phyloP scores from a whole-genome alignment of 30 jellyfish, hydroid and myxozoan genomes.

The Morbakka virulenta region DNA sequence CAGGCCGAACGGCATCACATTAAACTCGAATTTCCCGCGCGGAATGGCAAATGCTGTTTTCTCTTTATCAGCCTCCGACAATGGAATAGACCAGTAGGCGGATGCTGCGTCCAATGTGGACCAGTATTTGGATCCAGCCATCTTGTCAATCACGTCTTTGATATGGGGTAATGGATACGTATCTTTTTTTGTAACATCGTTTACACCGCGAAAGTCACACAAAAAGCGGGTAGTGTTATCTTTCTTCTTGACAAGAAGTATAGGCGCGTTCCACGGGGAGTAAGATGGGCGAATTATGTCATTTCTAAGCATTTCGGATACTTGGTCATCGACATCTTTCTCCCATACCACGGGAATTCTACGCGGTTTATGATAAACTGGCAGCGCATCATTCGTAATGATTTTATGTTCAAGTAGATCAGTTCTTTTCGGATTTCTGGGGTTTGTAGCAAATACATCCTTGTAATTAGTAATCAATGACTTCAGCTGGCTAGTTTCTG shows the following conservation, averaged over 20 bases:
- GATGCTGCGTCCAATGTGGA: slow-evolving; percentile 20
- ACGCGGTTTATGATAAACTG: slow-evolving; percentile 21
- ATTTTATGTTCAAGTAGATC: neutral
- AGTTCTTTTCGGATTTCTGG: slow-evolving; percentile 6
- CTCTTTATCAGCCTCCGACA: slow-evolving; percentile 41
- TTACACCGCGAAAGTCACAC: slow-evolving; percentile 40
- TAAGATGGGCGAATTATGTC: slow-evolving; percentile 31
- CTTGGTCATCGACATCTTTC: slow-evolving; percentile 30
- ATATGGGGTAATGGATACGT: slow-evolving; percentile 24
- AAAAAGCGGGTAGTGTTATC: slow-evolving; percentile 25
- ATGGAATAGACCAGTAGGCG: slow-evolving; percentile 44
- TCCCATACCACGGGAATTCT: slow-evolving; percentile 37
- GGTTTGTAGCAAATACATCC: slow-evolving; percentile 10
- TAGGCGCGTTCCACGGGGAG: slow-evolving; percentile 14
- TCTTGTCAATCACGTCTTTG: slow-evolving; percentile 44
- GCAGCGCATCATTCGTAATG: slow-evolving; percentile 36
- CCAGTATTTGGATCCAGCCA: slow-evolving; percentile 48
- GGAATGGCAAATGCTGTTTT: slow-evolving; percentile 43
- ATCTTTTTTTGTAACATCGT: slow-evolving; percentile 44
- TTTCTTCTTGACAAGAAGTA: slow-evolving; percentile 13
- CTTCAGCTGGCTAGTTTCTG: neutral
- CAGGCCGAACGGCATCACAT: slow-evolving; percentile 46
- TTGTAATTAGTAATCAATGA: neutral
- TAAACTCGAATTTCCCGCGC: slow-evolving; percentile 37
- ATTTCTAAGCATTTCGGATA: slow-evolving; percentile 30